Conservation (phyloP, 2,888 invertebrate genomes). For the Heliconius erato region DNA sequence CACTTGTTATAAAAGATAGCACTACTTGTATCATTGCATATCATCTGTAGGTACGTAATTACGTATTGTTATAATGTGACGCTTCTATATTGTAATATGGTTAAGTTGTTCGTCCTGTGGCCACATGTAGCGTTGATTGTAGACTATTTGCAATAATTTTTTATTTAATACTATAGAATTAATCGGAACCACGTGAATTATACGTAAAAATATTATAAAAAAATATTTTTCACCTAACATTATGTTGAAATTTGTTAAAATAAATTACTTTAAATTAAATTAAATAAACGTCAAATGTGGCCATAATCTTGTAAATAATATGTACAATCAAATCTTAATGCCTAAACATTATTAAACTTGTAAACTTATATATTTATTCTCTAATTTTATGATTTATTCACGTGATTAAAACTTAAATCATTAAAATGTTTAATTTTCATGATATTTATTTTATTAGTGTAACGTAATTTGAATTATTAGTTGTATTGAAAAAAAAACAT, state of each 20-base stretch:
- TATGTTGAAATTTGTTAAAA: neutral
- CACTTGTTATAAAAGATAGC: conserved; percentile 83
- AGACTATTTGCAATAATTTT: neutral
- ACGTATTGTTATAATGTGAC: conserved; percentile 26
- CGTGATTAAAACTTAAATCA: neutral
- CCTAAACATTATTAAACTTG: neutral
- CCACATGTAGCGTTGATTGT: conserved; percentile 26
- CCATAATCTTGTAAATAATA: conserved; percentile 58
- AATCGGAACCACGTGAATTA: neutral
- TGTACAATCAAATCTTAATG: conserved; percentile 57
- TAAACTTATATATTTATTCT: conserved; percentile 21
- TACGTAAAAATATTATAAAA: neutral
- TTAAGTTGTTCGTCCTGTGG: conserved; percentile 22
- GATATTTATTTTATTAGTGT: neutral
- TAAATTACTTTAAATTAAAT: too few species aligned
- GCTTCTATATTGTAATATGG: conserved; percentile 11
- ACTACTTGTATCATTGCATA: conserved; percentile 83
- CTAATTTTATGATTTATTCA: neutral
- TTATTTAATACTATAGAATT: neutral
- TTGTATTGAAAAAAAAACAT: conserved; percentile 2
- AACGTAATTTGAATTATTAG: conserved; percentile 1
- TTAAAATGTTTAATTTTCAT: neutral
- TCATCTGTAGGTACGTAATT: conserved; percentile 62
- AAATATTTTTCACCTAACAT: neutral
- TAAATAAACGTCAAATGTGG: conserved; percentile 29